A percentile compares a stretch with the other conserved stretches of the same genome.
These are phyloP conservation scores for Galeopterus variegatus DNA, from an alignment of 2,113 vertebrate genomes.

Conservation along the genomic window DNA sequence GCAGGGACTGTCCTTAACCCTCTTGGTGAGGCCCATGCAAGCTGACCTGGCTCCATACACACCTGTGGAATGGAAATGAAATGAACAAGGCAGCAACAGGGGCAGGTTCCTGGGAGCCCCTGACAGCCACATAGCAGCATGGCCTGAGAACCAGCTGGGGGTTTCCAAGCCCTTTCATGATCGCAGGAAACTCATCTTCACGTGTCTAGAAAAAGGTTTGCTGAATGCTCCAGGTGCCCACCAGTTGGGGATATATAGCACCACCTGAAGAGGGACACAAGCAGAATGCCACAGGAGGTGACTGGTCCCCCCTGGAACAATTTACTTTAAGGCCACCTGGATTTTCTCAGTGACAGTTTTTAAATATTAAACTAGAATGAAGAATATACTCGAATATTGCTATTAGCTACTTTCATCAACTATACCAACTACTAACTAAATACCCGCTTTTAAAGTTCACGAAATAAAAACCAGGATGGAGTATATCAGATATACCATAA, in stretches of 20 bases:
- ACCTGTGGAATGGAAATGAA: too few species aligned
- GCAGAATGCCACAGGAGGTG: too few species aligned
- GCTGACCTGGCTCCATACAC: not conserved
- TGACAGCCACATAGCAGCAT: too few species aligned
- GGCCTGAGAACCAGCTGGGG: not conserved
- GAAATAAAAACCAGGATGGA: not conserved
- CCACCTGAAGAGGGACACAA: not conserved
- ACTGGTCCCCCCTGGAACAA: not conserved
- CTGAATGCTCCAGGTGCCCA: not conserved
- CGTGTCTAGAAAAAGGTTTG: not conserved
- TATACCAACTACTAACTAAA: not conserved
- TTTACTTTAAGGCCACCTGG: not conserved
- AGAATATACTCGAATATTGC: not conserved
- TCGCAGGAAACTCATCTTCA: not conserved
- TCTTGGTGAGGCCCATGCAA: not conserved
- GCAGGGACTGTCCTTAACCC: rapidly evolving
- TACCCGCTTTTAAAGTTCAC: not conserved
- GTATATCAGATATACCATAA: not conserved
- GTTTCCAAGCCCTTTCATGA: not conserved
- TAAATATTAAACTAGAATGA: not conserved
- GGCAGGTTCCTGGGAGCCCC: not conserved
- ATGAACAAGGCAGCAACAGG: not conserved
- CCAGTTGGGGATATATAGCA: not conserved
- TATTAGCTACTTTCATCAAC: not conserved
- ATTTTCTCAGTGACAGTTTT: not conserved